A percentile compares a stretch with the other conserved stretches of the same genome.
Conservation (phyloP, 1,140 invertebrate species). For the Planococcus citri region DNA sequence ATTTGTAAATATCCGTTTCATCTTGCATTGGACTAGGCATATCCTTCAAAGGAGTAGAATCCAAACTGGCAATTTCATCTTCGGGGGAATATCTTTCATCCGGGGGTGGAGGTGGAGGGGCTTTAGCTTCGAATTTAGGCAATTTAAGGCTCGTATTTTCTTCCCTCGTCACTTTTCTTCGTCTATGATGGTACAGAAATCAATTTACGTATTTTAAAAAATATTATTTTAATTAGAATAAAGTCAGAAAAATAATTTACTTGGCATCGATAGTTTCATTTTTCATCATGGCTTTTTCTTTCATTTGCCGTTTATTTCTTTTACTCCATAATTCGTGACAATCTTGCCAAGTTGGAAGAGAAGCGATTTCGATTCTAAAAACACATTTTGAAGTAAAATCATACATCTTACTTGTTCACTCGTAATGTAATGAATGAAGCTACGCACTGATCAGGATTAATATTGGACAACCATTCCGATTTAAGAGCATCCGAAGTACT, state of each 20-base stretch:
- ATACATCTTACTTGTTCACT: constrained; percentile 4
- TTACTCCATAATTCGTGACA: constrained; percentile 99
- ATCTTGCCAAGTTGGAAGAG: constrained; percentile 90
- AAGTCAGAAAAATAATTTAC: not conserved
- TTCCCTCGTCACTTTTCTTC: not conserved
- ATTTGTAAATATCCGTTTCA: constrained; percentile 3
- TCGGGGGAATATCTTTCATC: not conserved
- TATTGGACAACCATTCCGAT: constrained; percentile 84
- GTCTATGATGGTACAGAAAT: not conserved
- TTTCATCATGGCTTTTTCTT: constrained; percentile 55
- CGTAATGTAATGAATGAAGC: not conserved
- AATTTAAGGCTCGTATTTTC: not conserved
- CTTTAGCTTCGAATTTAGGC: not conserved
- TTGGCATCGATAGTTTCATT: not conserved
- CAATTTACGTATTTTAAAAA: not conserved
- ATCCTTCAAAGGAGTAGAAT: not conserved
- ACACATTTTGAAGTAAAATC: constrained; percentile 26
- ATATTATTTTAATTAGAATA: not conserved
- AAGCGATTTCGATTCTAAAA: constrained; percentile 68
- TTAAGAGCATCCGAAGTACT: constrained; percentile 89
- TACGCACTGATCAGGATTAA: constrained; percentile 47
- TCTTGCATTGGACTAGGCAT: constrained; percentile 9
- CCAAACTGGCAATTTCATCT: constrained; percentile 1
- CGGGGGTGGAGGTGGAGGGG: not conserved
- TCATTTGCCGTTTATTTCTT: constrained; percentile 63